Percentiles rank a stretch among this genome's conserved stretches.
Conservation (phyloP, 2,888 invertebrate genomes). For the Lottia gigantea region DNA sequence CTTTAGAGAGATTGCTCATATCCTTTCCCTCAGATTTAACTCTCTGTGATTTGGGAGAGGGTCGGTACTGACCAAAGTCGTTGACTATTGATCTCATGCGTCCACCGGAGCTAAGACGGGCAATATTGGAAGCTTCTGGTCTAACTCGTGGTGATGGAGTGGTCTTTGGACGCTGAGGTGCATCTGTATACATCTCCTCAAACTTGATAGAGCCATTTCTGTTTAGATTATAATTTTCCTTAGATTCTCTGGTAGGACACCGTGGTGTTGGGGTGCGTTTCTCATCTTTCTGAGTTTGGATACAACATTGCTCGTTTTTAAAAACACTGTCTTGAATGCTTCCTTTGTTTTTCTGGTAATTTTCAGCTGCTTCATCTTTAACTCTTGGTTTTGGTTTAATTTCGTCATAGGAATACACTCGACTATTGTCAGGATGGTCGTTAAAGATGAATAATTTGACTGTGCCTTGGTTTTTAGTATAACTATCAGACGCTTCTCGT, state of each 20-base stretch:
- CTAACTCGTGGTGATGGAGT: neutral
- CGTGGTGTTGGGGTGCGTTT: neutral
- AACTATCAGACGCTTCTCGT: neutral
- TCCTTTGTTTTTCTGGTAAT: neutral
- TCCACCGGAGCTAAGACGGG: neutral
- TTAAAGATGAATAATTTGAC: neutral
- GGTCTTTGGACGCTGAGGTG: neutral
- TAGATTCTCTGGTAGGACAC: conserved; percentile 4
- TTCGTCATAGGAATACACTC: neutral
- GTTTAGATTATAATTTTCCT: neutral
- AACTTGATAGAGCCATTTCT: neutral
- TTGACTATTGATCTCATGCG: neutral
- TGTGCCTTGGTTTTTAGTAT: neutral
- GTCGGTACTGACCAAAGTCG: neutral
- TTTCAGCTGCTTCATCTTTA: neutral
- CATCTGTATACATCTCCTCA: neutral
- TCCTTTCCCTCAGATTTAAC: neutral
- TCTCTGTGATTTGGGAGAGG: neutral
- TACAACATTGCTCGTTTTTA: neutral
- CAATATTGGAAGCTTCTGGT: neutral
- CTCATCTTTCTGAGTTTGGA: too few relatives aligned
- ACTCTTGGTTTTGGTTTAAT: neutral
- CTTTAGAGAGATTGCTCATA: neutral
- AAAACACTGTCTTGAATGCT: neutral
- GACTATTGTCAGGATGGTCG: too few relatives aligned